These are phyloP conservation scores for Onthophagus sagittarius DNA, from an alignment of 2,888 invertebrate species.

Conservation along the genomic window DNA sequence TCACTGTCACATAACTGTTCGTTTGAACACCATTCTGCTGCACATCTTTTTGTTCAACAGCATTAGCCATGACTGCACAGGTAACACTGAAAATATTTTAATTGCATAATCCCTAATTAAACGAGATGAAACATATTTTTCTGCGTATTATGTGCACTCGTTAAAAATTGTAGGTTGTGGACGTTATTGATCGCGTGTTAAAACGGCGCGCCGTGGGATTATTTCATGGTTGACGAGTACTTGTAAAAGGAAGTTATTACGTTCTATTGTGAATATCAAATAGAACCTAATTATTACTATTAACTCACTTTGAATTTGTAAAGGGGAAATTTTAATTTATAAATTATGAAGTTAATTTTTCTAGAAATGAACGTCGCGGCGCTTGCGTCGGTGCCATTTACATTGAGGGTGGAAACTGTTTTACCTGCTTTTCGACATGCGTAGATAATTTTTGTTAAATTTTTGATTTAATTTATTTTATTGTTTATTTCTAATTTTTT, in stretches of 20 bases:
- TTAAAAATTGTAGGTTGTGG: background rate
- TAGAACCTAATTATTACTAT: background rate
- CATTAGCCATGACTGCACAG: constrained; percentile 17
- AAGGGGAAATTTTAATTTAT: background rate
- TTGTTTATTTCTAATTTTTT: too few relatives aligned
- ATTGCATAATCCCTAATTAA: constrained; percentile 13
- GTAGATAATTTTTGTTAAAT: background rate
- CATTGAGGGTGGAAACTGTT: background rate
- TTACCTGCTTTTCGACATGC: background rate
- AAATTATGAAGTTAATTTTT: background rate
- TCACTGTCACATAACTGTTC: constrained; percentile 40
- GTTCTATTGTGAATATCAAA: background rate
- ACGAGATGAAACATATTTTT: background rate
- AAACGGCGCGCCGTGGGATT: constrained; percentile 8
- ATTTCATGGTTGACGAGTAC: constrained; percentile 14
- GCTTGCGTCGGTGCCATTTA: background rate
- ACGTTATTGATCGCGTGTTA: constrained; percentile 12
- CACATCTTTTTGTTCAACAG: constrained; percentile 31
- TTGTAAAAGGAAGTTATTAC: constrained; percentile 2
- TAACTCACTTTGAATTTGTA: background rate
- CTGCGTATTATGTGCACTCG: background rate
- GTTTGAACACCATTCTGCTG: constrained; percentile 31
- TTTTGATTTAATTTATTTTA: too few relatives aligned
- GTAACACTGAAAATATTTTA: background rate
- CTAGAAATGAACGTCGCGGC: background rate